Conservation (phyloP, 2,888 invertebrate species). For the Acanthosepion pharaonis region DNA sequence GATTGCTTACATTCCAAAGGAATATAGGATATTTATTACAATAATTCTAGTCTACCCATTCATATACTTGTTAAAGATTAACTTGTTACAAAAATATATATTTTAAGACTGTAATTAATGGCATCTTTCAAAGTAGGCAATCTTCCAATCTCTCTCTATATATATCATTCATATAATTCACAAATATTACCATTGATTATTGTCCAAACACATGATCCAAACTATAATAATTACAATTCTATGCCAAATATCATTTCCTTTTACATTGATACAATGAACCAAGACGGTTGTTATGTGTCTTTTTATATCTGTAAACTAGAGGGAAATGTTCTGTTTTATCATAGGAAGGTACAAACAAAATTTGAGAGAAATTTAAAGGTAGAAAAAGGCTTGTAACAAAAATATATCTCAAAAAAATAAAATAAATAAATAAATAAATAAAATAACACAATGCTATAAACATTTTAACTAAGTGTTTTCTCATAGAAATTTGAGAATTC, state of each 20-base stretch:
- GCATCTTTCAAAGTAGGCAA: background rate
- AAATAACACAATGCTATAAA: background rate
- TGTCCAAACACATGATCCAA: background rate
- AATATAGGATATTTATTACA: background rate
- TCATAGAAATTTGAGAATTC: background rate
- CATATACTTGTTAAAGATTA: background rate
- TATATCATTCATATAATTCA: too few relatives aligned
- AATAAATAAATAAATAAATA: background rate
- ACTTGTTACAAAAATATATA: too few relatives aligned
- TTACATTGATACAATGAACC: background rate
- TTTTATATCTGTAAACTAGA: background rate
- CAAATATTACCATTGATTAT: too few relatives aligned
- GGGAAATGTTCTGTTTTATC: background rate
- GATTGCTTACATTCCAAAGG: too few relatives aligned
- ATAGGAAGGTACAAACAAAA: background rate
- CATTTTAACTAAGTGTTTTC: background rate
- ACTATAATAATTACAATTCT: background rate
- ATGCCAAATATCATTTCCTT: background rate
- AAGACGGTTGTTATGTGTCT: background rate
- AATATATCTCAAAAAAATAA: background rate
- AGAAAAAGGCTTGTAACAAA: background rate
- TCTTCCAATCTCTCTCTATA: background rate
- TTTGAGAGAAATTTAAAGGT: background rate
- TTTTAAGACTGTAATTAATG: too few relatives aligned
- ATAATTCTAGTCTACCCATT: background rate